Base-by-base conservation (phyloP, 92 coral and sea anemone species). In the Palythoa heliodiscus region DNA sequence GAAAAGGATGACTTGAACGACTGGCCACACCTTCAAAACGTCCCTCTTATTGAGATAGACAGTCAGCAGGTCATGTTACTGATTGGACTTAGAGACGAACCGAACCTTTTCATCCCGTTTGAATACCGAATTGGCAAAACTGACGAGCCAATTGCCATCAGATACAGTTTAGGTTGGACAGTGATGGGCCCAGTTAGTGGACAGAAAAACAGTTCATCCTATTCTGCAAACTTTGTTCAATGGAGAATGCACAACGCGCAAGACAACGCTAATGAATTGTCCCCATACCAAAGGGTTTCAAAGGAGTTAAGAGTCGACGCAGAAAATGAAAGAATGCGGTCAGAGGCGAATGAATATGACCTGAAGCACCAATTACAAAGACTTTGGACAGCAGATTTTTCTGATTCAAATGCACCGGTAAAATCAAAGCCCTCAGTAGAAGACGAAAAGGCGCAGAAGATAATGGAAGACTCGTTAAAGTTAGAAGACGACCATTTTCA, bases 131-230 rank as follows among this genome's bases (percentile, higher is more conserved):
- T 71, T 60, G 91, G 91, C 61, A 76, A 87, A 7, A 11, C 61
- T 29, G 83, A 75, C 37, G 86, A 88, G 50, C 91, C 89, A 55
- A 63, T 87, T 17, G 92, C 95, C 22, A 54, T 84, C 29, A 57
- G 88, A 61, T 89, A 89, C 52, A 89, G 92, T 68, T 80, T 93
- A 64, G 93, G 93, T 70, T 93, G 92, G 92, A 93, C 91, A 66
- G 93, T 89, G 73, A 89, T 87, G 88, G 93, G 95, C 39, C 91
- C 89, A 22, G 71, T 92, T 48, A 89, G 93, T 50, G 89, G 86
- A 23, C 25, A 47, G 82, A 87, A 89, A 75, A 77, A 80, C 23
- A 48, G 43, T 77, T 63, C 37, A 7, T 9, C 20, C 87, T 92
- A 64, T 60, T 64, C 89, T 7, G 89, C 76, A 87, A 88, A 91